These are phyloP conservation scores for Zaprionus obscuricornis DNA, from an alignment of 2,888 invertebrate species.

Conservation along the genomic window DNA sequence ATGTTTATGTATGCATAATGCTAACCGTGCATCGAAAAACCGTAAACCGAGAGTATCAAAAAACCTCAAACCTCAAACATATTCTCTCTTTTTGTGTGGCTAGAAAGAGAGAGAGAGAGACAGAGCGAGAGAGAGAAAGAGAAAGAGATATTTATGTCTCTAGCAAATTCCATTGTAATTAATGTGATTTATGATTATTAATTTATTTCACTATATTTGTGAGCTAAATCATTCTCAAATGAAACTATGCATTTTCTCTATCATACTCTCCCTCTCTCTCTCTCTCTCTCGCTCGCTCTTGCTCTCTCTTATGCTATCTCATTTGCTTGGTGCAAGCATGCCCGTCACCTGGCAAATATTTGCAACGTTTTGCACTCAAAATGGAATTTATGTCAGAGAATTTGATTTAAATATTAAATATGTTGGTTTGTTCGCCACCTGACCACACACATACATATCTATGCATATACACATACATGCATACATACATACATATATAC, in stretches of 20 bases:
- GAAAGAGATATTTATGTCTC: conserved; percentile 37
- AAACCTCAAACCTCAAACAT: conserved; percentile 11
- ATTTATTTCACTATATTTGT: conserved; percentile 51
- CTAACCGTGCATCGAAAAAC: too few relatives aligned
- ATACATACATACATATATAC: neutral
- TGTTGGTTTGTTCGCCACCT: conserved; percentile 7
- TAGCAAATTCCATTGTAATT: conserved; percentile 39
- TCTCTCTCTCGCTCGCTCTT: too few relatives aligned
- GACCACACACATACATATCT: conserved; percentile 19
- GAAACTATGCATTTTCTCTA: neutral
- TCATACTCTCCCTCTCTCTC: too few relatives aligned
- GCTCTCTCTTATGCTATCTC: neutral
- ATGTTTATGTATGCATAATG: too few relatives aligned
- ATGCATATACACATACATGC: neutral
- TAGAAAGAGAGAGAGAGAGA: too few relatives aligned
- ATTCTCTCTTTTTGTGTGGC: conserved; percentile 14
- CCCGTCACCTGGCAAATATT: conserved; percentile 45
- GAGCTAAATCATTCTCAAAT: conserved; percentile 22
- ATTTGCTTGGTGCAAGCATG: conserved; percentile 7
- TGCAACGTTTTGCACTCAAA: conserved; percentile 34
- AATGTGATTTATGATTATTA: conserved; percentile 67
- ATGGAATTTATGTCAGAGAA: conserved; percentile 48
- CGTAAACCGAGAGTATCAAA: too few relatives aligned
- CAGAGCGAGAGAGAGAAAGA: too few relatives aligned
- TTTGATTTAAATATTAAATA: conserved; percentile 70